Evolutionary conservation across 2,113 vertebrate genomes (phyloP), one percentile per base, ranked within the genome.

Genomic region (Anhinga anhinga): DNA sequence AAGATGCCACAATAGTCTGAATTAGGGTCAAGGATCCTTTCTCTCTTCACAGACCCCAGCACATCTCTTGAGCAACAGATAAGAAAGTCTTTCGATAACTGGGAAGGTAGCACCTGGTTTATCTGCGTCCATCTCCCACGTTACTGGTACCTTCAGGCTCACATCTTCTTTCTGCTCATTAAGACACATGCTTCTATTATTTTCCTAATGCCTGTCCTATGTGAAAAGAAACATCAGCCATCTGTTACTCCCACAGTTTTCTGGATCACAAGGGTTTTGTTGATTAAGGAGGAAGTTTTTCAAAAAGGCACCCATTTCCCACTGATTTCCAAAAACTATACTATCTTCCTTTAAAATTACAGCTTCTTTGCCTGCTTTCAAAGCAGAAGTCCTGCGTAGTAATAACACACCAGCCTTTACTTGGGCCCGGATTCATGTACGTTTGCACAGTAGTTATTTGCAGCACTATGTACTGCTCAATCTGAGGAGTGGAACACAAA

Each of bases 261-360:
- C 52, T 95, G 86, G 49, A 91, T 86, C 58, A 70, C 93, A 80
- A 94, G 62, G 38, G 53, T 74, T 90, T 73, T 6, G 36, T 56
- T 95, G 95, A 96, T 95, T 88, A 71, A 88, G 72, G 74, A 94
- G 76, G 94, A 93, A 79, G 73, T n/a, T 84, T 95, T 89, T 42
- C 53, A 44, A 47, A 70, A 71, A 93, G 32, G 22, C 32, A 45
- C 30, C 36, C 55, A 13, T 82, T 91, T 92, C 63, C 65, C 62
- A 86, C 25, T 45, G 56, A 92, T 81, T 93, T 86, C 76, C 74
- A 67, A 36, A 83, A 55, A 13, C 38, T 30, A 4, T 1, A 38
- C 6, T 1, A 1, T 71, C 40, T 82, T 62, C 25, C 44, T 61
- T 34, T 56, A 40, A 86, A 87, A 84, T 74, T 36, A 83, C 76